These are phyloP conservation scores for Theodoxus fluviatilis DNA, from an alignment of 2,888 invertebrate species.

Conservation along the genomic window DNA sequence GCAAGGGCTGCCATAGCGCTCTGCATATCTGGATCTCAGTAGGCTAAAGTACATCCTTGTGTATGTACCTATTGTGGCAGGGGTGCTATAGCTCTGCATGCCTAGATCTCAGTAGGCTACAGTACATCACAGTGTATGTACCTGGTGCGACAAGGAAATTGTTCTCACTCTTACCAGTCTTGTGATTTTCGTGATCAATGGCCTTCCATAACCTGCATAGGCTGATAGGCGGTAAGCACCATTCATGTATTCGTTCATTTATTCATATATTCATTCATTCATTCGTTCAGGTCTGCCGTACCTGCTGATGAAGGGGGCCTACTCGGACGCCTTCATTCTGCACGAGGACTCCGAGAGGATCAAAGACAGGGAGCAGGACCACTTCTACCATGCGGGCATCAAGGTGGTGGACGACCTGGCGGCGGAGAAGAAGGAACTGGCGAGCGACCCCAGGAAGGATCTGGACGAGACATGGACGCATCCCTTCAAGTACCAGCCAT, in stretches of 20 bases:
- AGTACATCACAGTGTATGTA: too few species aligned
- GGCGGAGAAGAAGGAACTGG: conserved; percentile 25
- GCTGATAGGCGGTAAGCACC: too few species aligned
- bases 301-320: conserved; percentile 60
- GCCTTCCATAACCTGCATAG: too few species aligned
- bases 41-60: too few species aligned
- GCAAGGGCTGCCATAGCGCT: too few species aligned
- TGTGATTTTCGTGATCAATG: too few species aligned
- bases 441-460: conserved; percentile 44
- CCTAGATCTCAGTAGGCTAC: too few species aligned
- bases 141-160: too few species aligned
- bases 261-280: not conserved
- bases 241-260: not conserved
- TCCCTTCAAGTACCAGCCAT: conserved; percentile 62
- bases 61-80: too few species aligned
- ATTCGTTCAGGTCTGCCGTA: conserved; percentile 57
- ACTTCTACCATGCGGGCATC: conserved; percentile 37
- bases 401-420: conserved; percentile 24
- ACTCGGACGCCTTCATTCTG: conserved; percentile 62
- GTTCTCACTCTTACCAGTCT: too few species aligned
- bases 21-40: too few species aligned
- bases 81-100: too few species aligned
- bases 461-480: conserved; percentile 58
- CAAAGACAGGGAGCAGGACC: conserved; percentile 42
- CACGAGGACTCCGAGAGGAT: conserved; percentile 62